These are phyloP conservation scores for Magallana ariakensis DNA, from an alignment of 1,140 invertebrate genomes.

Conservation along the genomic window DNA sequence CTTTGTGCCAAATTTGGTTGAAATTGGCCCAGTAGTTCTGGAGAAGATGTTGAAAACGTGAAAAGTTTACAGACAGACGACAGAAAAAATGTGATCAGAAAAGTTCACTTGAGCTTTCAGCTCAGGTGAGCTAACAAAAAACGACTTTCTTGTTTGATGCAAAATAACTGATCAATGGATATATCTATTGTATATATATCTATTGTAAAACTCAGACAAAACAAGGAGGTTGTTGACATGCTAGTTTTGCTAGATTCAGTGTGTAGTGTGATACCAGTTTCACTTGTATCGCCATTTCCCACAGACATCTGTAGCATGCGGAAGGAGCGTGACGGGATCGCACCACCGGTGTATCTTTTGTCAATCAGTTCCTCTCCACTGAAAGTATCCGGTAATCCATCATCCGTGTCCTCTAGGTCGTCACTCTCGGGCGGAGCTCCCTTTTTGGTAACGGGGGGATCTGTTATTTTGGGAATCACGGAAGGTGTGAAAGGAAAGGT, in stretches of 20 bases:
- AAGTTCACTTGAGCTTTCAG: too few relatives aligned
- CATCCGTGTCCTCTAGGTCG: conserved; percentile 68
- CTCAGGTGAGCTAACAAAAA: too few relatives aligned
- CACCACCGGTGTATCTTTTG: conserved; percentile 86
- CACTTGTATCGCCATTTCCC: conserved; percentile 60
- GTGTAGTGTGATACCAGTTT: conserved; percentile 4
- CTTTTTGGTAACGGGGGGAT: not conserved
- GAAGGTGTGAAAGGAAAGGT: not conserved
- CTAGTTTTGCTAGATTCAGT: not conserved
- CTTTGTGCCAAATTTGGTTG: too few relatives aligned
- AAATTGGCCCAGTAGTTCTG: too few relatives aligned
- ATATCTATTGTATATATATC: too few relatives aligned
- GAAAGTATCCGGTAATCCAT: conserved; percentile 72
- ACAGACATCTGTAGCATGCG: conserved; percentile 85
- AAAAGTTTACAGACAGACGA: too few relatives aligned
- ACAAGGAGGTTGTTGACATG: not conserved
- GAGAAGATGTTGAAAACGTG: too few relatives aligned
- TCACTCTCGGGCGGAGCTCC: conserved; percentile 28
- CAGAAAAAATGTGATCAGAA: too few relatives aligned
- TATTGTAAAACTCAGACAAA: not conserved
- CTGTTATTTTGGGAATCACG: not conserved
- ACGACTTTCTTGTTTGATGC: too few relatives aligned
- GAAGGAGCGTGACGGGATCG: conserved; percentile 92
- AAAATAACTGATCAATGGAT: too few relatives aligned
- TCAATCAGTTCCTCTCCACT: conserved; percentile 70